These are phyloP conservation scores for Anseranas semipalmata DNA, from an alignment of 2,113 vertebrate genomes.

Conservation along the genomic window DNA sequence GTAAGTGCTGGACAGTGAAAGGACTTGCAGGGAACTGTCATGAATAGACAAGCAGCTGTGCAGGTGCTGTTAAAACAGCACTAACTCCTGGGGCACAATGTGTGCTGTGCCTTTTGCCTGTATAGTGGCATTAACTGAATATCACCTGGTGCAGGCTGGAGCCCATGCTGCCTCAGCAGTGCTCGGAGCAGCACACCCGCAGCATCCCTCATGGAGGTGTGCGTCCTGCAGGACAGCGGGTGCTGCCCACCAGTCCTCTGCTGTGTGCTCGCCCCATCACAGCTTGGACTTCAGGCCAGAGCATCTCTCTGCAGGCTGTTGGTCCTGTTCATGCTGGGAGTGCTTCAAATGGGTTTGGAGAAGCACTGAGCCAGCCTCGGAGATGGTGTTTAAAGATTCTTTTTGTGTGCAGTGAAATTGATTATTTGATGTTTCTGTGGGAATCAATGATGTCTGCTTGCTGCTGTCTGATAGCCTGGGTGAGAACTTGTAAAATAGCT, in stretches of 20 bases:
- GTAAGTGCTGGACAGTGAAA: background rate
- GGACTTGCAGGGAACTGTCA: background rate
- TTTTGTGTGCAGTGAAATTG: too few relatives aligned
- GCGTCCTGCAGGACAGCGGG: background rate
- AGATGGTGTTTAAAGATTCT: rapidly evolving
- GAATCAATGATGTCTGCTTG: background rate
- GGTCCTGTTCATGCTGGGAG: rapidly evolving
- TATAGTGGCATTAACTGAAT: background rate
- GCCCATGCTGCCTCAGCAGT: background rate
- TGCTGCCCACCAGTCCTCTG: background rate
- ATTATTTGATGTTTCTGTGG: background rate
- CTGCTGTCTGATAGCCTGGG: background rate
- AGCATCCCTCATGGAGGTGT: too few relatives aligned
- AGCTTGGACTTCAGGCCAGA: background rate
- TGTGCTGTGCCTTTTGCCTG: background rate
- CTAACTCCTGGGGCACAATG: background rate
- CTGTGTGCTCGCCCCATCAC: background rate
- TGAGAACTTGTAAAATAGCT: rapidly evolving
- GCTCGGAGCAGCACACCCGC: background rate
- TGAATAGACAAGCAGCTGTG: background rate
- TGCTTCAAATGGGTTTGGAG: rapidly evolving
- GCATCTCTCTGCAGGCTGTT: background rate
- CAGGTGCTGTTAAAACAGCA: background rate
- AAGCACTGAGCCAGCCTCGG: rapidly evolving
- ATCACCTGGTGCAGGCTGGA: background rate